Conservation (phyloP, 2,797 vertebrate species). For the Clarias platycephalus region DNA sequence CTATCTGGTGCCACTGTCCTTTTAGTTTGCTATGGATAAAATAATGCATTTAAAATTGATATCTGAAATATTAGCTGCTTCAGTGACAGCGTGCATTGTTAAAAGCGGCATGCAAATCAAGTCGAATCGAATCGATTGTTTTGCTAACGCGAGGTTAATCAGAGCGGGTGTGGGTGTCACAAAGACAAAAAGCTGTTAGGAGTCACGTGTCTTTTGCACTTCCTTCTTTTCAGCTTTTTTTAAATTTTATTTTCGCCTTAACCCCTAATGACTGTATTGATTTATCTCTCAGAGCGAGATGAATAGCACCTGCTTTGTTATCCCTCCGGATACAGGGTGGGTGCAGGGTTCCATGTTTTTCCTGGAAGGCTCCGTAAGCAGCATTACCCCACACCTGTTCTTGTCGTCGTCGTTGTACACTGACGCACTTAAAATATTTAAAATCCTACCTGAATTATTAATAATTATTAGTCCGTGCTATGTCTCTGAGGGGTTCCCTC, state of each 20-base stretch:
- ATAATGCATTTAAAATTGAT: too few species aligned
- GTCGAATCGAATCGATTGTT: too few species aligned
- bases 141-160: background rate
- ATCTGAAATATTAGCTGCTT: too few species aligned
- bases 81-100: too few species aligned
- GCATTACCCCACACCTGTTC: conserved; percentile 5
- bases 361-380: background rate
- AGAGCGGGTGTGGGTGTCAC: background rate
- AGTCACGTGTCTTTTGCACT: background rate
- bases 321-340: background rate
- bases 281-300: conserved; percentile 8
- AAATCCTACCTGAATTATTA: conserved; percentile 39
- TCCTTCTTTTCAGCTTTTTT: background rate
- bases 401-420: conserved; percentile 1
- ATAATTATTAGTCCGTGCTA: conserved; percentile 29
- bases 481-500: conserved; percentile 12
- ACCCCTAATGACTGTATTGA: conserved; percentile 22
- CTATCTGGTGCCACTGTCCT: too few species aligned
- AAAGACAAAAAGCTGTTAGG: background rate
- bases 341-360: conserved; percentile 13
- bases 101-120: too few species aligned
- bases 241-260: conserved; percentile 8
- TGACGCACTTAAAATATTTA: conserved; percentile 44
- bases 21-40: too few species aligned
- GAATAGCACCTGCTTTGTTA: conserved; percentile 23